Evolutionary conservation across 1,140 invertebrate species (phyloP).

Genomic region (Saxidomus purpurata): DNA sequence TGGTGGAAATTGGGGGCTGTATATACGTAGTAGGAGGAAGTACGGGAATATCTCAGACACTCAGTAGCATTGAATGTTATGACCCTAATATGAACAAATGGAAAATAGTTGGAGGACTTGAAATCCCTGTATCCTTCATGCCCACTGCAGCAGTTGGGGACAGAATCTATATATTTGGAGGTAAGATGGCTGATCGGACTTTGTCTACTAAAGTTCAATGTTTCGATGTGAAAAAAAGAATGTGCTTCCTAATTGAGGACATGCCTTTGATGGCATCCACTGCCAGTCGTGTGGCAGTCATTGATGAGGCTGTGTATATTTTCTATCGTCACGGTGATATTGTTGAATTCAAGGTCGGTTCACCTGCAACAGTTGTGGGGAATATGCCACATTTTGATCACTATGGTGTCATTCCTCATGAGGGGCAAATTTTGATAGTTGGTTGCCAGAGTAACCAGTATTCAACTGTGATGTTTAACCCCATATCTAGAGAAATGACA

Average conservation of each 20-base stretch:
- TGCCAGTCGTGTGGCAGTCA: conserved; percentile 42
- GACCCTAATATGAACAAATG: conserved; percentile 35
- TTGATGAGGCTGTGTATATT: conserved; percentile 60
- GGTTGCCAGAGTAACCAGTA: conserved; percentile 63
- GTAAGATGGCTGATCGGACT: conserved; percentile 35
- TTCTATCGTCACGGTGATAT: conserved; percentile 62
- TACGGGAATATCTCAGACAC: conserved; percentile 18
- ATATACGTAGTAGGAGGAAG: conserved; percentile 59
- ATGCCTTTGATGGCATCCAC: conserved; percentile 52
- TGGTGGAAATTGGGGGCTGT: conserved; percentile 22
- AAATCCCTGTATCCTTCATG: conserved; percentile 64
- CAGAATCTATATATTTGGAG: conserved; percentile 63
- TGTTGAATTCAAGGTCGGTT: conserved; percentile 42
- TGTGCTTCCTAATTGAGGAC: conserved; percentile 53
- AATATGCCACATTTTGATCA: conserved; percentile 64
- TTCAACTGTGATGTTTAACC: conserved; percentile 57
- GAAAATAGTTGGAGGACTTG: conserved; percentile 42
- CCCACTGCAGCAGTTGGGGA: conserved; percentile 59
- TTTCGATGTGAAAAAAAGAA: conserved; percentile 43
- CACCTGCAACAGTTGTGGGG: conserved; percentile 7
- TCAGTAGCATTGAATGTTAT: conserved; percentile 62
- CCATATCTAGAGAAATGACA: conserved; percentile 40
- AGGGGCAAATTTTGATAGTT: conserved; percentile 57
- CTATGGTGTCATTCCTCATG: conserved; percentile 55
- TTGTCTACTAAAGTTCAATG: conserved; percentile 61